These are phyloP conservation scores for Pachypanchax playfairii DNA, from an alignment of 2,113 vertebrate species.

Conservation along the genomic window DNA sequence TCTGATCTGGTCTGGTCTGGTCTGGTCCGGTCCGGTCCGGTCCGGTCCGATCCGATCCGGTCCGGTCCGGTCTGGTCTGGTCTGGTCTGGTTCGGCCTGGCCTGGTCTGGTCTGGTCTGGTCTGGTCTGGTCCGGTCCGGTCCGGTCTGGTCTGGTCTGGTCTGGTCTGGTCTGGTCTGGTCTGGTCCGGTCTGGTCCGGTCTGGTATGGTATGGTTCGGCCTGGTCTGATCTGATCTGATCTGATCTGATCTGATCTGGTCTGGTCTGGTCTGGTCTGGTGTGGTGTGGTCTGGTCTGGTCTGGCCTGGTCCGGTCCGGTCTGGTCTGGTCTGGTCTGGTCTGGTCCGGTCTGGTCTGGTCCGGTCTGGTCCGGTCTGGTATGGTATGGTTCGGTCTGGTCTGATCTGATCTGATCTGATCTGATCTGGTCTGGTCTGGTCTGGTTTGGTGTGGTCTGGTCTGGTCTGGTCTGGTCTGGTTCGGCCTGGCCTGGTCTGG, in stretches of 20 bases:
- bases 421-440: background rate
- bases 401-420: background rate
- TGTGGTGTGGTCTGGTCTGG: background rate
- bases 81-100: conserved; percentile 1
- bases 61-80: background rate
- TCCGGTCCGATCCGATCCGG: background rate
- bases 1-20: background rate
- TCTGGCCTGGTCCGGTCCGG: background rate
- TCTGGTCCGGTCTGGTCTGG: background rate
- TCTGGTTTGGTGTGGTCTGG: background rate
- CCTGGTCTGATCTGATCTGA: background rate
- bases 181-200: background rate
- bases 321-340: background rate
- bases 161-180: background rate
- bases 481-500: background rate
- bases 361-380: background rate
- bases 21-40: background rate
- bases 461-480: background rate
- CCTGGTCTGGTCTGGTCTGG: background rate
- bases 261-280: background rate
- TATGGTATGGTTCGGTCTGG: background rate
- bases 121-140: background rate
- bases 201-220: background rate
- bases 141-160: background rate
- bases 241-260: background rate